These are phyloP conservation scores for Poeciliopsis infans DNA, from an alignment of 2,797 vertebrate species.

Conservation along the genomic window DNA sequence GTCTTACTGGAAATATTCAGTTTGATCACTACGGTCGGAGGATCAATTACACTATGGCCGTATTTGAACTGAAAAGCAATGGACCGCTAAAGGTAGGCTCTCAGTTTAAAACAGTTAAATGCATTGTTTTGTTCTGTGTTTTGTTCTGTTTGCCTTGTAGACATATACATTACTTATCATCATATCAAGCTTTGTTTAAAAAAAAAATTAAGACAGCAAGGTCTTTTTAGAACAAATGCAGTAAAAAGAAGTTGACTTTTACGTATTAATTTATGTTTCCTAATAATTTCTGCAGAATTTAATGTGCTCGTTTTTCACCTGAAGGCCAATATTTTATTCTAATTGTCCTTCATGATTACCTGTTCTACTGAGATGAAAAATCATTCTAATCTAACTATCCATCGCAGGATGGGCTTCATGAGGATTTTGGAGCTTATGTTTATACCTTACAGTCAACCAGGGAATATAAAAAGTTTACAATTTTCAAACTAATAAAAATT, in stretches of 20 bases:
- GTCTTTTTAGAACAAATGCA: background rate
- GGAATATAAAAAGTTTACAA: constrained; percentile 24
- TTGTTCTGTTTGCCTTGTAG: background rate
- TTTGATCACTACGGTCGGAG: constrained; percentile 97
- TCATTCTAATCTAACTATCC: constrained; percentile 6
- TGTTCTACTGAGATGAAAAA: background rate
- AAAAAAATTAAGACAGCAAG: background rate
- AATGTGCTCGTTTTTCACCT: background rate
- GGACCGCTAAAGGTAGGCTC: constrained; percentile 91
- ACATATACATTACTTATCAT: background rate
- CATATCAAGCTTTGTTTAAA: background rate
- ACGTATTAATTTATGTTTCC: background rate
- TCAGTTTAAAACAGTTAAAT: background rate
- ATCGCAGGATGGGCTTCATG: constrained; percentile 13
- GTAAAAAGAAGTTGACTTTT: background rate
- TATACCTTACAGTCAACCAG: constrained; percentile 15
- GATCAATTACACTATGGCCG: constrained; percentile 98
- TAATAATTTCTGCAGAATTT: background rate
- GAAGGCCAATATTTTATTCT: background rate
- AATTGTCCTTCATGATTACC: background rate
- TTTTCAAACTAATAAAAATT: constrained; percentile 18
- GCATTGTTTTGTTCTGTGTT: background rate
- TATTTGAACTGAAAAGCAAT: constrained; percentile 94
- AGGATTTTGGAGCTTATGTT: constrained; percentile 20
- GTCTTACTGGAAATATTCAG: constrained; percentile 96